These are phyloP conservation scores for Festucalex cinctus DNA, from an alignment of 2,113 vertebrate genomes.

Conservation along the genomic window DNA sequence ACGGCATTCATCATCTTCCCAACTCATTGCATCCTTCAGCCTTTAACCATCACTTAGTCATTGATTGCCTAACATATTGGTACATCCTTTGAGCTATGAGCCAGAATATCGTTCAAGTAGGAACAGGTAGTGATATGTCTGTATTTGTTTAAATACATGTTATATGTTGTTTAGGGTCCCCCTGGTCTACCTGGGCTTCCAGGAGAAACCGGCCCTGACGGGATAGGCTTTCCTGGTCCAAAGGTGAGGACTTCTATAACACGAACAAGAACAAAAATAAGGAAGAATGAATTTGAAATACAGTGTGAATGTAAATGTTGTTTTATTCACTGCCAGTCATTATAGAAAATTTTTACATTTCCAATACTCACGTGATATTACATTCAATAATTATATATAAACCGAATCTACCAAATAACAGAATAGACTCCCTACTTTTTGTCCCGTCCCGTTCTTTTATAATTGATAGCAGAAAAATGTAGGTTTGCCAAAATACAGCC, in stretches of 20 bases:
- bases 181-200: conserved; percentile 80
- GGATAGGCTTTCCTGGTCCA: conserved; percentile 80
- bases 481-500: too few species aligned
- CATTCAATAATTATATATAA: too few species aligned
- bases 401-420: too few species aligned
- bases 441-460: too few species aligned
- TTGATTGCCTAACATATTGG: conserved; percentile 16
- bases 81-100: background rate
- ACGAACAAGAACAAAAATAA: background rate
- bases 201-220: conserved; percentile 81
- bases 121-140: background rate
- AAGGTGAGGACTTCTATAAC: conserved; percentile 71
- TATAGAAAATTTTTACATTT: too few species aligned
- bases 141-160: background rate
- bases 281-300: background rate
- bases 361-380: too few species aligned
- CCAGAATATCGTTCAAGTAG: background rate
- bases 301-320: too few species aligned
- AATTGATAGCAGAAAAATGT: too few species aligned
- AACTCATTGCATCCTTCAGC: conserved; percentile 3
- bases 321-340: too few species aligned
- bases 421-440: too few species aligned
- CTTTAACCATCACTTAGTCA: conserved; percentile 21
- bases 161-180: conserved; percentile 69
- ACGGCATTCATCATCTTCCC: conserved; percentile 4